Percentiles rank a stretch among this genome's conserved stretches.
These are phyloP conservation scores for Nymphicus hollandicus DNA, from an alignment of 2,113 vertebrate genomes.

Conservation along the genomic window DNA sequence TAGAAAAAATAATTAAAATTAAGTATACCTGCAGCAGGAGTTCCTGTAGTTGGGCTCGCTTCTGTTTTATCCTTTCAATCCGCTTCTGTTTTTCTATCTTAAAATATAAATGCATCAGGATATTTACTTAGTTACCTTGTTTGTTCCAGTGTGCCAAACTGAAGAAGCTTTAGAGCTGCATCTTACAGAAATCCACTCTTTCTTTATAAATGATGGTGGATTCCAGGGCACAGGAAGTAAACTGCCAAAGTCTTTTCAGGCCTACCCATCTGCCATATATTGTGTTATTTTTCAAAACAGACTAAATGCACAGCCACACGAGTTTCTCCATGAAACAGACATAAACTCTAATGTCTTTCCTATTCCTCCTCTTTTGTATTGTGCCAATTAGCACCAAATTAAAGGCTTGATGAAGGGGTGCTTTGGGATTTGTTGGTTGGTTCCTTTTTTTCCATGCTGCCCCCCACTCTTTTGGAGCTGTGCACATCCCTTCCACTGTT, in stretches of 20 bases:
- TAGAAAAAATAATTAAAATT: not conserved
- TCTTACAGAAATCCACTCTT: not conserved
- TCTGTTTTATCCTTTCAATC: conserved; percentile 86
- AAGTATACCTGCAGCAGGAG: conserved; percentile 83
- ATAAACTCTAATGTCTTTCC: not conserved
- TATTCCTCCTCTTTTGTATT: not conserved
- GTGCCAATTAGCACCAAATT: not conserved
- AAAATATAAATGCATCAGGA: conserved; percentile 20
- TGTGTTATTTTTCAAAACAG: not conserved
- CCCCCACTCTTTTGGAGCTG: not conserved
- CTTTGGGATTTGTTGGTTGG: not conserved
- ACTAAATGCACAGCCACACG: not conserved
- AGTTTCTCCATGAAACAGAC: not conserved
- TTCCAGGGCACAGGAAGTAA: not conserved
- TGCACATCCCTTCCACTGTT: not conserved
- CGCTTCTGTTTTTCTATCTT: conserved; percentile 86
- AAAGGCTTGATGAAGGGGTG: not conserved
- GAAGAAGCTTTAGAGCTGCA: not conserved
- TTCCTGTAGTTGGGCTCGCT: conserved; percentile 84
- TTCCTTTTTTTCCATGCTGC: not conserved
- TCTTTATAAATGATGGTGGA: not conserved
- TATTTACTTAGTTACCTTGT: not conserved
- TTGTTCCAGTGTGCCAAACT: not conserved
- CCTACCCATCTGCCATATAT: not conserved
- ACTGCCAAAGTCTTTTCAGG: not conserved